Evolutionary conservation across 1,140 invertebrate species (phyloP), one percentile per base, ranked within the genome.

Genomic region (Zaprionus ghesquierei): DNA sequence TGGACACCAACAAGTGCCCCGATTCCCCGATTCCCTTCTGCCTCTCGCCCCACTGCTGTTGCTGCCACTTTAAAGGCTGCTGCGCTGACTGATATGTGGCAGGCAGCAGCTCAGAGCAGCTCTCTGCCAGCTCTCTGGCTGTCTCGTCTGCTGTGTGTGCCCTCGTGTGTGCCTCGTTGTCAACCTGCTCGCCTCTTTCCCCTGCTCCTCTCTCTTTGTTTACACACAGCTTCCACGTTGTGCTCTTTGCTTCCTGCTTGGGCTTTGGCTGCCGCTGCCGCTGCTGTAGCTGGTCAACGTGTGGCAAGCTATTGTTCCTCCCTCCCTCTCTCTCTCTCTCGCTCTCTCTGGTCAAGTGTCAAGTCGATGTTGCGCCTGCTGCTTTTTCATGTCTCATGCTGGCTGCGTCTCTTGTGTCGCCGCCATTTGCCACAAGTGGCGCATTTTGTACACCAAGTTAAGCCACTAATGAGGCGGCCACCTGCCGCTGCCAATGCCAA

Each of bases 401-500:
- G 68, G 59, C 59, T 77, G 69, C 60, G 49, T 77, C 78, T 41
- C 77, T 41, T 71, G 62, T 61, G 33, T 55, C 59, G 66, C 51
- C 58, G 61, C 65, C 70, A 76, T 71, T 84, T 77, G 81, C 84
- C 84, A 82, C 82, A 87, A 87, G 82, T 87, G 82, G 84, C 75
- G 81, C 82, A 89, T 87, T 87, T 89, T 87, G 82, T 86, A 79
- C 81, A 79, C 66, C 82, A 82, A 86, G 82, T 82, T 87, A 82
- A 87, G 82, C 82, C 82, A 87, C 82, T 87, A 87, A 87, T 87
- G 82, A 87, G 82, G 59, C 82, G 84, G 82, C 82, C 82, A 87
- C 82, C 82, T 87, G 82, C 82, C 82, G 82, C 76, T 87, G 82
- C 69, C 74, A 76, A 72, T 76, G 74, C 69, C 74, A 76, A 72